Evolutionary conservation across 2,888 invertebrate species (phyloP).

Genomic region (Ochropacha duplaris): DNA sequence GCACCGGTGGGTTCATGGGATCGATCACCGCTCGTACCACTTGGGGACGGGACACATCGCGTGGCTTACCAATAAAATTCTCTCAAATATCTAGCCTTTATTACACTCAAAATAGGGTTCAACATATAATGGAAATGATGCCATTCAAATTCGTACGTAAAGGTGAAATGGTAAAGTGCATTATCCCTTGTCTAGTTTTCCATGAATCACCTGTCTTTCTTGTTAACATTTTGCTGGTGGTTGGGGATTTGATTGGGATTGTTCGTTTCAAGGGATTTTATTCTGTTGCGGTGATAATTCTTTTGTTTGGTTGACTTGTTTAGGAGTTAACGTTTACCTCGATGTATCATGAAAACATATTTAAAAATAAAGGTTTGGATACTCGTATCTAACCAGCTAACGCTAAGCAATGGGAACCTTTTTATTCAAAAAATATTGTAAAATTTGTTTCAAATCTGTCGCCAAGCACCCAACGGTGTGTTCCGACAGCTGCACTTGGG

Average conservation of each 20-base stretch:
- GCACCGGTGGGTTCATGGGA: constrained; percentile 13
- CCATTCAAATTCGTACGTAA: not conserved
- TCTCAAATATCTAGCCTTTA: not conserved
- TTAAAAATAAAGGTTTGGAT: no score
- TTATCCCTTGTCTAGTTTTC: not conserved
- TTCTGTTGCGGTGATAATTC: not conserved
- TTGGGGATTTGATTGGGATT: not conserved
- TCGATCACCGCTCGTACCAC: constrained; percentile 51
- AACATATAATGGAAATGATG: not conserved
- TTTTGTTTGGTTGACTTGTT: not conserved
- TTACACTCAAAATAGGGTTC: not conserved
- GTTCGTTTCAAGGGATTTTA: not conserved
- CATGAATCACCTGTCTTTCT: not conserved
- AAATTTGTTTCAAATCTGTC: no score
- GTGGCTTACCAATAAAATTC: constrained; percentile 27
- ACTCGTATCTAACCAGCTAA: no score
- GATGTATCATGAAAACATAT: not conserved
- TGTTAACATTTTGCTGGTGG: not conserved
- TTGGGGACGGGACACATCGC: constrained; percentile 38
- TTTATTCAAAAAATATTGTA: no score
- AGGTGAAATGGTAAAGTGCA: not conserved
- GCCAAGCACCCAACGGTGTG: no score
- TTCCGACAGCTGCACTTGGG: no score
- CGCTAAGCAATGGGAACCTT: no score
- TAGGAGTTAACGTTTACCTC: not conserved